Evolutionary conservation across 2,113 vertebrate species (phyloP).

Genomic region (Emydura subglobosa): DNA sequence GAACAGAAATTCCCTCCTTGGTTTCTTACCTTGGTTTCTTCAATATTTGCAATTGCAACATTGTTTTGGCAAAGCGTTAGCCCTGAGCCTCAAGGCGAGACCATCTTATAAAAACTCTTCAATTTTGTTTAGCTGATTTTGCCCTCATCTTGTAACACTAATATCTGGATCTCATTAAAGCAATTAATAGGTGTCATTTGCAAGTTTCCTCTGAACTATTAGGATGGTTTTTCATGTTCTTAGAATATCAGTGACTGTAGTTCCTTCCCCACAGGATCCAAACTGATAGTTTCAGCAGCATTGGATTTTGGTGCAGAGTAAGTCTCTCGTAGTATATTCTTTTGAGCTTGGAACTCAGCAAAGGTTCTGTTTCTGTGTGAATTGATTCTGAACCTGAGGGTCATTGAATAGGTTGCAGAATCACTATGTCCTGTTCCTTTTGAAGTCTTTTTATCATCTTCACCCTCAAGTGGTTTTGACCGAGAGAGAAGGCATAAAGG

Average conservation of each 20-base stretch:
- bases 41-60: background rate
- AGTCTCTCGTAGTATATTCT: background rate
- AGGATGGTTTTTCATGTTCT: background rate
- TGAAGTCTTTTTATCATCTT: background rate
- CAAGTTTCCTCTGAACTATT: background rate
- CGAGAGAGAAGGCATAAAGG: background rate
- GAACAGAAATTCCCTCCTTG: background rate
- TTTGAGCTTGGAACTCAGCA: background rate
- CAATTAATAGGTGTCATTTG: background rate
- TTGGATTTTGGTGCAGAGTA: background rate
- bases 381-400: background rate
- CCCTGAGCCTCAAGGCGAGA: background rate
- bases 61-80: background rate
- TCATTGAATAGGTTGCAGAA: background rate
- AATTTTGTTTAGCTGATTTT: background rate
- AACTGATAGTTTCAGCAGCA: background rate
- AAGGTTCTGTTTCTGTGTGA: background rate
- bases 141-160: background rate
- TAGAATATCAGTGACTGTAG: background rate
- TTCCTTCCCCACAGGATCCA: background rate
- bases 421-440: background rate
- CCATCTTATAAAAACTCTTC: background rate
- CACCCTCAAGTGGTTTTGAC: background rate
- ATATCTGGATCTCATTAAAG: background rate
- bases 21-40: background rate